Base-by-base conservation (phyloP, 2,888 invertebrate genomes). In the Netelia melanura region DNA sequence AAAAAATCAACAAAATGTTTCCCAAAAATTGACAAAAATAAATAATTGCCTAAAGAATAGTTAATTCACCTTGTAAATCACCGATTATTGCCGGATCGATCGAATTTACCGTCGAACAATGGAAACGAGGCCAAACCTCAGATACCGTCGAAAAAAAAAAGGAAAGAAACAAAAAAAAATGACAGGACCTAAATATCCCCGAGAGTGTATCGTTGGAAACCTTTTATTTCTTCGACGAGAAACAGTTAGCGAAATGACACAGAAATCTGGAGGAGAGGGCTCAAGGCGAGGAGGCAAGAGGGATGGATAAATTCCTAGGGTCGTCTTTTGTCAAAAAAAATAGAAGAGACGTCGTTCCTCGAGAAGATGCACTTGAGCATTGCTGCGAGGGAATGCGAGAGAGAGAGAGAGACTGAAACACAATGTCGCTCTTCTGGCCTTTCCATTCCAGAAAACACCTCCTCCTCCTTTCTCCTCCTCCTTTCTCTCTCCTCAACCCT, bases 371-470 rank as follows among this genome's bases (percentile, higher is more conserved):
- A 30, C 44, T 11, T 10, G 71, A 44, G 65, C 17, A 58, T 58
- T 58, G 3, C 48, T 43, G 54, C 21, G 67, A n/a, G 77, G 10
- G 58, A 30, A 25, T 48, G 61, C 17, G 48, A 61, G 44, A 62
- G 67, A 70, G 30, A 70, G 30, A 23, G 30, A 52, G 61, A 86
- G 85, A 67, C 80, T 68, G 85, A 85, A 87, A 89, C 87, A 89
- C 86, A 89, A 77, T 86, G 61, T 79, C 71, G 79, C 75, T 85
- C 81, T 81, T 85, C 78, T 82, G 80, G 61, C 84, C 83, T 82
- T 68, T 62, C 72, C 83, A 74, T 86, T 87, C 85, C 58, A 81
- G 84, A 81, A 87, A 87, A 85, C 81, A 87, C 86, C 81, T 64
- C 68, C 79, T 70, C 75, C 43, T 72, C 81, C 81, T 74, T 56